Percentiles rank a stretch among this genome's conserved stretches.
phyloP scores from a whole-genome alignment of 1,140 invertebrate genomes.

The Rhyzopertha dominica region DNA sequence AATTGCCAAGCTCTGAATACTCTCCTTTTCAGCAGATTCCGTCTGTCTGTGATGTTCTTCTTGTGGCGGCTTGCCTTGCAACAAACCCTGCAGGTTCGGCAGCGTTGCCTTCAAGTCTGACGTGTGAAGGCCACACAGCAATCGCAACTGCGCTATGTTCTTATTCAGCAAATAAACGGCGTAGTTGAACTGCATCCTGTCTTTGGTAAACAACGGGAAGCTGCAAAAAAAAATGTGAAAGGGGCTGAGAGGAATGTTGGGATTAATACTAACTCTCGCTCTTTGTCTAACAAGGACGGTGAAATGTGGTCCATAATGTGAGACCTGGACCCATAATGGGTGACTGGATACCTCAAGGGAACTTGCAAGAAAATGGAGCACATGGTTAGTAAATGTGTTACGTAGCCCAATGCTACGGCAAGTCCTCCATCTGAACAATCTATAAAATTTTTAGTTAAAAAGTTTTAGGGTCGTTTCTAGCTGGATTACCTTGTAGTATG shows the following conservation, averaged over 20 bases:
- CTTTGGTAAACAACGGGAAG: slow-evolving; percentile 73
- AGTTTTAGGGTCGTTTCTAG: slow-evolving; percentile 2
- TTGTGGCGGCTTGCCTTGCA: slow-evolving; percentile 34
- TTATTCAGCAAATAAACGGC: slow-evolving; percentile 84
- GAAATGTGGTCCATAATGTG: slow-evolving; percentile 73
- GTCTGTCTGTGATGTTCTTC: no score
- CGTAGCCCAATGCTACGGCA: slow-evolving; percentile 74
- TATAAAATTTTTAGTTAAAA: slow-evolving; percentile 20
- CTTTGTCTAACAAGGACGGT: slow-evolving; percentile 62
- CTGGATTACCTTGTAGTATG: slow-evolving; percentile 50
- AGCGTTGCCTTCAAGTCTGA: slow-evolving; percentile 68
- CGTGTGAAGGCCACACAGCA: slow-evolving; percentile 65
- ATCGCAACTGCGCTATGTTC: slow-evolving; percentile 78
- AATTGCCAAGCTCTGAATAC: no score
- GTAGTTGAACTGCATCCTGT: slow-evolving; percentile 71
- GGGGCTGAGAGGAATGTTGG: no score
- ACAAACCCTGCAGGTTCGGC: slow-evolving; percentile 62
- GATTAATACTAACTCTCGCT: slow-evolving; percentile 69
- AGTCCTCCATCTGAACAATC: slow-evolving; percentile 58
- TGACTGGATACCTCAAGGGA: slow-evolving; percentile 73
- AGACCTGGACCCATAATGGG: slow-evolving; percentile 70
- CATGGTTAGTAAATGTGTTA: slow-evolving; percentile 74
- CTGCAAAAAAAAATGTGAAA: slow-evolving; percentile 47
- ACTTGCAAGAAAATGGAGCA: slow-evolving; percentile 74
- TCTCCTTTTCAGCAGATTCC: no score